These are phyloP conservation scores for Xiphophorus birchmanni DNA, from an alignment of 2,797 vertebrate genomes.

Conservation along the genomic window DNA sequence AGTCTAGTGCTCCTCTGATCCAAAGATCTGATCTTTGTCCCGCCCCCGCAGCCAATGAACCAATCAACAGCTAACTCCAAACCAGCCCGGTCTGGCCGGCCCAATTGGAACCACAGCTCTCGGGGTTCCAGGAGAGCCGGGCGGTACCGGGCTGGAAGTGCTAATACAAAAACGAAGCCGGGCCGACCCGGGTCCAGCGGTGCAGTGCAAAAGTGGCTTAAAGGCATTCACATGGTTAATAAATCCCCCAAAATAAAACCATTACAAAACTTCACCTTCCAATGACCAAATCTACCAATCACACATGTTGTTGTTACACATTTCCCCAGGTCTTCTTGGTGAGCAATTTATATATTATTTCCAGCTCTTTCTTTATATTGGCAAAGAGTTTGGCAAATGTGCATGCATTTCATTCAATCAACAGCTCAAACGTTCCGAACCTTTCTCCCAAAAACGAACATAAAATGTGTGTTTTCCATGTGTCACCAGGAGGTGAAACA, in stretches of 20 bases:
- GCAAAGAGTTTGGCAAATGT: conserved; percentile 33
- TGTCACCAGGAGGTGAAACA: conserved; percentile 17
- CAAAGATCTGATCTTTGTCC: too few species aligned
- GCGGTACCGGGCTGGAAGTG: too few species aligned
- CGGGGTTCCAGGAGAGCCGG: too few species aligned
- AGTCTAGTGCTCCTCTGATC: too few species aligned
- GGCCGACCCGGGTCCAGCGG: too few species aligned
- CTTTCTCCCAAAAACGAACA: conserved; percentile 33
- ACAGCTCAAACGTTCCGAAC: conserved; percentile 52
- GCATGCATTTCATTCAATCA: conserved; percentile 51
- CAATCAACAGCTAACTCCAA: too few species aligned
- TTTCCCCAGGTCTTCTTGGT: conserved; percentile 21
- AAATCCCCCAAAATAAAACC: conserved; percentile 21
- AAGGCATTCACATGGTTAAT: conserved; percentile 6
- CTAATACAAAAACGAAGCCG: too few species aligned
- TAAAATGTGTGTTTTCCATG: conserved; percentile 34
- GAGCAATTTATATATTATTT: conserved; percentile 63
- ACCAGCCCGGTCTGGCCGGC: too few species aligned
- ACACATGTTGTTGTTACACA: conserved; percentile 36
- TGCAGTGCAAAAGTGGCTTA: too few species aligned
- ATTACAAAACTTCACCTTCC: background rate
- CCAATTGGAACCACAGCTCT: too few species aligned
- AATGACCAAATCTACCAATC: background rate
- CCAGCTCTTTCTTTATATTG: conserved; percentile 35
- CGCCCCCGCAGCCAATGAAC: too few species aligned